Evolutionary conservation across 1,140 invertebrate genomes (phyloP).

Genomic region (Microplitis mediator): DNA sequence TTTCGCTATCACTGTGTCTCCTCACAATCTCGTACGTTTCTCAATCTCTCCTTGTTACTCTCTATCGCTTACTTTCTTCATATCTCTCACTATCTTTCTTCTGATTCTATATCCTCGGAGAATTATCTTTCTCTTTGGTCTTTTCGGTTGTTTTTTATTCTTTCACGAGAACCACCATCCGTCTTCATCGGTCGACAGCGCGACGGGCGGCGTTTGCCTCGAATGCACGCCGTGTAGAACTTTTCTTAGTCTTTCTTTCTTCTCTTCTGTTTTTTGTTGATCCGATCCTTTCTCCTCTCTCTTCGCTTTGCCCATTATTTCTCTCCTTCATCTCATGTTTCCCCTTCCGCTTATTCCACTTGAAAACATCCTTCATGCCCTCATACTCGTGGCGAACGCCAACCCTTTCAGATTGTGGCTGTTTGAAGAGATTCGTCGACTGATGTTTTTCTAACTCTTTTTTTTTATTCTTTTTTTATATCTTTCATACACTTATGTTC

Average conservation of each 20-base stretch:
- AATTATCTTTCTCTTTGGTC: constrained; percentile 27
- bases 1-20: constrained; percentile 34
- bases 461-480: neutral
- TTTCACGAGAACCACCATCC: constrained; percentile 55
- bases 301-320: constrained; percentile 16
- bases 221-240: constrained; percentile 58
- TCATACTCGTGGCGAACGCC: constrained; percentile 3
- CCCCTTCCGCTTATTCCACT: neutral
- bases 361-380: neutral
- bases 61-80: constrained; percentile 7
- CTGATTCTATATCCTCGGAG: constrained; percentile 27
- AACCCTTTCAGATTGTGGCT: neutral
- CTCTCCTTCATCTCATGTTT: neutral
- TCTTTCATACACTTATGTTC: neutral
- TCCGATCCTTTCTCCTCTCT: neutral
- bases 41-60: neutral
- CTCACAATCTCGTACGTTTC: neutral
- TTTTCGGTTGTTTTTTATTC: constrained; percentile 24
- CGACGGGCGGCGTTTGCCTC: constrained; percentile 64
- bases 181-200: constrained; percentile 64
- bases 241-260: constrained; percentile 55
- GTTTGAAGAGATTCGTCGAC: neutral
- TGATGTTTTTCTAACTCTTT: neutral
- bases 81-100: constrained; percentile 24
- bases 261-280: constrained; percentile 35